Evolutionary conservation across 2,113 vertebrate genomes (phyloP).

Genomic region (Mormoops blainvillei): DNA sequence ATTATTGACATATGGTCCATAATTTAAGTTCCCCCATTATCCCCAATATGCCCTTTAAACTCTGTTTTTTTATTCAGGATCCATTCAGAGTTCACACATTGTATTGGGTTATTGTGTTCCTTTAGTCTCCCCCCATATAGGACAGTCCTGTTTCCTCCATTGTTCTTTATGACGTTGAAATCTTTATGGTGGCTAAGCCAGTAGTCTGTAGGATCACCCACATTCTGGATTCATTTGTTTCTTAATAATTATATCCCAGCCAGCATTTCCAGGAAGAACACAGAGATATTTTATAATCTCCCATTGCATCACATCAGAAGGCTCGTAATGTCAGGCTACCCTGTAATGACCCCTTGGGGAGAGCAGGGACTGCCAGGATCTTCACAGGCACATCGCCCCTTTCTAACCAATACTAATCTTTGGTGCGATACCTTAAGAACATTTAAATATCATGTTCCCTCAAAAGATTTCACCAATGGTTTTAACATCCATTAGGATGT

Average conservation of each 20-base stretch:
- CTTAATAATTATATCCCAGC: background rate
- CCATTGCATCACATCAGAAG: background rate
- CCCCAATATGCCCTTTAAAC: background rate
- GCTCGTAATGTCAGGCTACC: background rate
- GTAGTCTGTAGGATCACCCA: background rate
- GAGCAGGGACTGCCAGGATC: background rate
- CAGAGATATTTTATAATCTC: background rate
- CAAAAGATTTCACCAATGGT: background rate
- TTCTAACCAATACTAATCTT: background rate
- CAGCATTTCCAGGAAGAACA: background rate
- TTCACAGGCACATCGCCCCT: background rate
- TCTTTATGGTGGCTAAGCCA: background rate
- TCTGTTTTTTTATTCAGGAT: background rate
- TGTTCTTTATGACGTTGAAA: background rate
- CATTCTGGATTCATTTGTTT: background rate
- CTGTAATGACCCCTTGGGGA: background rate
- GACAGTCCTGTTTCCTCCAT: background rate
- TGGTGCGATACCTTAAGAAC: background rate
- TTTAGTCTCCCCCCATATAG: background rate
- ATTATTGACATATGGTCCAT: background rate
- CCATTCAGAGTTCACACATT: background rate
- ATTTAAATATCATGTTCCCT: background rate
- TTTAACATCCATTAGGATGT: background rate
- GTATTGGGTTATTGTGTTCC: background rate
- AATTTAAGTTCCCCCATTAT: background rate